Conservation (phyloP, 2,797 vertebrate species). For the Syngnathus rostellatus region DNA sequence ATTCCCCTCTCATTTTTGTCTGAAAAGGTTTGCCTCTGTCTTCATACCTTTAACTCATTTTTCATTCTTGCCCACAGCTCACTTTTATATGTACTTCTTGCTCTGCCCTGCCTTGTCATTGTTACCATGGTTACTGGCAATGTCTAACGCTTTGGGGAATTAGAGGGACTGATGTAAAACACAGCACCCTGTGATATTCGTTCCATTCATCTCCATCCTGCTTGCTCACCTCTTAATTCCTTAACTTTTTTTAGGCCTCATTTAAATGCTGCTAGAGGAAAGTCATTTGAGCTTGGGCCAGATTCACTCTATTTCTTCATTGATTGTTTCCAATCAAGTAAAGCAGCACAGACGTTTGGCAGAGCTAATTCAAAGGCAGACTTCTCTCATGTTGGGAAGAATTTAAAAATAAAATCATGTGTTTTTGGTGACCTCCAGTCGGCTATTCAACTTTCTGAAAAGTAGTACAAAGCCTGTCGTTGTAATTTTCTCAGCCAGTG, state of each 20-base stretch:
- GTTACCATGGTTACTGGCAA: constrained; percentile 47
- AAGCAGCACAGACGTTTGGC: constrained; percentile 7
- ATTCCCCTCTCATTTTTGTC: constrained; percentile 8
- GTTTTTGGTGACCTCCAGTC: background rate
- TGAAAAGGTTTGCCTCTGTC: constrained; percentile 4
- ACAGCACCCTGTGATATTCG: constrained; percentile 25
- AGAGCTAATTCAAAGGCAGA: background rate
- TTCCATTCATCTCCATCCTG: constrained; percentile 32
- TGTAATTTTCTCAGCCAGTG: background rate
- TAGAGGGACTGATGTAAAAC: constrained; percentile 34
- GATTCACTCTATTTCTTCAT: constrained; percentile 13
- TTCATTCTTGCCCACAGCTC: constrained; percentile 7
- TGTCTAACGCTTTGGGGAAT: constrained; percentile 18
- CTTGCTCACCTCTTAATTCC: constrained; percentile 35
- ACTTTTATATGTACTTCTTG: constrained; percentile 29
- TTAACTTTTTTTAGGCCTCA: constrained; percentile 39
- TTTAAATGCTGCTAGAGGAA: constrained; percentile 35
- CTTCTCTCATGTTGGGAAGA: background rate
- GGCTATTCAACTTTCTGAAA: background rate
- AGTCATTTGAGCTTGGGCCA: constrained; percentile 23
- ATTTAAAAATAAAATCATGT: background rate
- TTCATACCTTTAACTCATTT: constrained; percentile 6
- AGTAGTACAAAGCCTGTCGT: background rate
- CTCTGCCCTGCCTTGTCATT: constrained; percentile 38
- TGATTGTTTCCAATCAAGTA: constrained; percentile 22